phyloP scores from a whole-genome alignment of 2,888 invertebrate genomes.

The Cerceris rybyensis region DNA sequence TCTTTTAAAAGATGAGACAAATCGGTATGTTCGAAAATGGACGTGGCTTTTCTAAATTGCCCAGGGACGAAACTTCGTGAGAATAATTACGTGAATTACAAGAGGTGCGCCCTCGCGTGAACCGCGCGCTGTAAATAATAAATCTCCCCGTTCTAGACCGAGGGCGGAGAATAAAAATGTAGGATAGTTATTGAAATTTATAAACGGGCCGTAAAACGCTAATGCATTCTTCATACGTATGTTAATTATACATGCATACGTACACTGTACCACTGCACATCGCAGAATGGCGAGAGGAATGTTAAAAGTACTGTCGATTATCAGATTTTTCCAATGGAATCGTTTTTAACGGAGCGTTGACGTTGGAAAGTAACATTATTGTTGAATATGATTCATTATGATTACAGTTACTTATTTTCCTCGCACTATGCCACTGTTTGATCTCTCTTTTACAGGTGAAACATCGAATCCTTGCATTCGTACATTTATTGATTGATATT shows the following conservation, averaged over 20 bases:
- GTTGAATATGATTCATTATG: slow-evolving; percentile 8
- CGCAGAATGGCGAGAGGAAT: slow-evolving; percentile 28
- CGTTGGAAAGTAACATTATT: slow-evolving; percentile 11
- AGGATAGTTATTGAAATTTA: slow-evolving; percentile 39
- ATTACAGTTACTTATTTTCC: neutral
- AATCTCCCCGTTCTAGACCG: slow-evolving; percentile 14
- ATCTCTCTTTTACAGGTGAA: neutral
- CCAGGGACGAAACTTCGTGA: neutral
- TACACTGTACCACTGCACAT: slow-evolving; percentile 41
- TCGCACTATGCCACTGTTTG: neutral
- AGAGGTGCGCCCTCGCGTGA: slow-evolving; percentile 15
- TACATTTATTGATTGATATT: neutral
- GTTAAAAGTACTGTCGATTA: slow-evolving; percentile 13
- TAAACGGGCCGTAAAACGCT: slow-evolving; percentile 10
- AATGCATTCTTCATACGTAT: slow-evolving; percentile 28
- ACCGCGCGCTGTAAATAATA: slow-evolving; percentile 30
- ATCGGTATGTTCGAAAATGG: neutral
- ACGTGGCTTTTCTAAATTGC: neutral
- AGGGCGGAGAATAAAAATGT: slow-evolving; percentile 23
- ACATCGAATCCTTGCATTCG: neutral
- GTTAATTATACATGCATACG: slow-evolving; percentile 40
- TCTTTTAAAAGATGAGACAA: neutral
- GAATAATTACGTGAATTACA: slow-evolving; percentile 6
- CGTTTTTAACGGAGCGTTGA: neutral
- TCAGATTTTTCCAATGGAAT: slow-evolving; percentile 6